Conservation (phyloP, 2,797 vertebrate species). For the Lagocephalus sceleratus region DNA sequence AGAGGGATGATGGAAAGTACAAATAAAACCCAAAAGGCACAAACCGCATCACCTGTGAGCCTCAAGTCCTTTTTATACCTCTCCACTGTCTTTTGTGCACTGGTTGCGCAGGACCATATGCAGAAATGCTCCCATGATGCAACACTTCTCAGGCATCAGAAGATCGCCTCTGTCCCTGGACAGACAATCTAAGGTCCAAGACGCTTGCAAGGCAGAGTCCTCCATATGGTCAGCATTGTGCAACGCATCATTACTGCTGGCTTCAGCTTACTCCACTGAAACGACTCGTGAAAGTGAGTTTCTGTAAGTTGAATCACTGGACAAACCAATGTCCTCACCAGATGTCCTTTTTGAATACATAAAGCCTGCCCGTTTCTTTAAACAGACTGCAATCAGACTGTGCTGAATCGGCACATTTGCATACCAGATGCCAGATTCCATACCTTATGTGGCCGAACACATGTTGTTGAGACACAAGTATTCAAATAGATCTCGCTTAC, state of each 20-base stretch:
- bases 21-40: slow-evolving; percentile 1
- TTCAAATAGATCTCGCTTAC: too few species aligned
- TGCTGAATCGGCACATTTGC: slow-evolving; percentile 49
- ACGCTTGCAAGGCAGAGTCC: slow-evolving; percentile 41
- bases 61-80: too few species aligned
- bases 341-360: slow-evolving; percentile 23
- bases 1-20: slow-evolving; percentile 17
- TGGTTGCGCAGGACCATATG: not conserved
- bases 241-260: slow-evolving; percentile 65
- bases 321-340: slow-evolving; percentile 39
- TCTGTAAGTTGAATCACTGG: slow-evolving; percentile 53
- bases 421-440: slow-evolving; percentile 38
- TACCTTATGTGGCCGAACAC: slow-evolving; percentile 11
- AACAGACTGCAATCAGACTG: slow-evolving; percentile 27
- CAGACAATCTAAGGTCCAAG: slow-evolving; percentile 48
- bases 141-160: slow-evolving; percentile 15
- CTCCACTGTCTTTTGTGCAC: too few species aligned
- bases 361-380: slow-evolving; percentile 43
- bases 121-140: slow-evolving; percentile 1
- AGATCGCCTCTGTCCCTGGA: slow-evolving; percentile 50
- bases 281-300: slow-evolving; percentile 58
- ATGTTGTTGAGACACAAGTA: too few species aligned
- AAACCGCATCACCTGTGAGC: too few species aligned
- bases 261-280: slow-evolving; percentile 42
- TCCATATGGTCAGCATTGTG: slow-evolving; percentile 54